Evolutionary conservation across 2,888 invertebrate genomes (phyloP), one percentile per base, ranked within the genome.

Genomic region (Masnerella sp.): DNA sequence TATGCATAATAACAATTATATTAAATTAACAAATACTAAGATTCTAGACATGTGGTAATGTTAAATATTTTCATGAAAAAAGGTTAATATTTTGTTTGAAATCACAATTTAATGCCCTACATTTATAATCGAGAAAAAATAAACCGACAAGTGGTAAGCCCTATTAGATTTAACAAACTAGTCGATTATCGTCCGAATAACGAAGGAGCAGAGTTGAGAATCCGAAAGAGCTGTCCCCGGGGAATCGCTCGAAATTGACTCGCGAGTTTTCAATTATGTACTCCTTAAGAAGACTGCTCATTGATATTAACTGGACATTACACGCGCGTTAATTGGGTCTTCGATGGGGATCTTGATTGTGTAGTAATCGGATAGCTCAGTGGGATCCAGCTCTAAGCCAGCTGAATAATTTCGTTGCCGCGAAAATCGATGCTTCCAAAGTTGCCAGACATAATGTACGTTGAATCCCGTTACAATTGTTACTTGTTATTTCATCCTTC

Each of bases 341-440:
- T 54, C 25, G 54, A 45, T 36, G 20, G 36, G 32, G 43, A 36
- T 54, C 64, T 64, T 45, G 45, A 64, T 64, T 64, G 36, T 28
- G 8, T 20, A 34, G 45, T 64, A 64, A 64, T 64, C 52, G 40
- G 45, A 45, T 54, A 36, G 43, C 36, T 36, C 34, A 34, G 14
- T 28, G 15, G 14, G 43, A 18, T 61, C 32, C 30, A 47, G 15
- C 20, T 20, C 2, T 12, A 45, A 28, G 9, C 28, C n/a, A n/a
- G n/a, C n/a, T n/a, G n/a, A n/a, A n/a, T n/a, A n/a, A n/a, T n/a
- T n/a, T n/a, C n/a, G n/a, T n/a, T n/a, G n/a, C n/a, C n/a, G 12
- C 34, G 34, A 42, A 51, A 51, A 51, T 51, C 62, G 34, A 52
- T 52, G 36, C 14, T 64, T 43, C 14, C 7, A 45, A 64, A 28